phyloP scores from a whole-genome alignment of 2,113 vertebrate genomes.

The Caracal caracal region DNA sequence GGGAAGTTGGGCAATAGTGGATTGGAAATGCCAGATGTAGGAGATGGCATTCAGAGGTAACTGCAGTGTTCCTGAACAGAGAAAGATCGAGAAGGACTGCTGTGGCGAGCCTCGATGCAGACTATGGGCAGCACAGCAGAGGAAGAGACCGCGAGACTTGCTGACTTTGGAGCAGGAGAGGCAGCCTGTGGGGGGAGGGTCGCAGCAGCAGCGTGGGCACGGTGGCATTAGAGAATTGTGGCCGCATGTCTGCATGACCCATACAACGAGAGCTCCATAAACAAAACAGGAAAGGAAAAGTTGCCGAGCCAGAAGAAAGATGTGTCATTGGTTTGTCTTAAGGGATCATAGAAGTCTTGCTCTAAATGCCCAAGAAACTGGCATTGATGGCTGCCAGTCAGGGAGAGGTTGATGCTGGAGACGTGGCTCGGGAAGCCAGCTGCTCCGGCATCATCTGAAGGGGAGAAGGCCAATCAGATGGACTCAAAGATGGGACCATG shows the following conservation, averaged over 20 bases:
- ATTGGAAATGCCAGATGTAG: fast-evolving
- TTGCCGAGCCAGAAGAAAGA: background rate
- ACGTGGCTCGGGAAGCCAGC: background rate
- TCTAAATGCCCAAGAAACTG: background rate
- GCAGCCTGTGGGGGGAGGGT: fast-evolving
- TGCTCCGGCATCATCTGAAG: background rate
- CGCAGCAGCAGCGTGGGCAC: fast-evolving
- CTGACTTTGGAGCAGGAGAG: background rate
- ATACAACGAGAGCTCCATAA: background rate
- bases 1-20: fast-evolving
- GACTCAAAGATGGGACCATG: background rate
- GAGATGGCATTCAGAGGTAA: background rate
- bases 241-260: fast-evolving
- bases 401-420: background rate
- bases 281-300: background rate
- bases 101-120: too few relatives aligned
- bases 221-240: fast-evolving
- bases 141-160: background rate
- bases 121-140: fast-evolving
- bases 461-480: fast-evolving
- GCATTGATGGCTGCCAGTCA: background rate
- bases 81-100: background rate
- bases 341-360: background rate
- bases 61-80: fast-evolving
- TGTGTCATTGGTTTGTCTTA: background rate